These are phyloP conservation scores for Lasioglossum malachurum DNA, from an alignment of 2,888 invertebrate species.

Conservation along the genomic window DNA sequence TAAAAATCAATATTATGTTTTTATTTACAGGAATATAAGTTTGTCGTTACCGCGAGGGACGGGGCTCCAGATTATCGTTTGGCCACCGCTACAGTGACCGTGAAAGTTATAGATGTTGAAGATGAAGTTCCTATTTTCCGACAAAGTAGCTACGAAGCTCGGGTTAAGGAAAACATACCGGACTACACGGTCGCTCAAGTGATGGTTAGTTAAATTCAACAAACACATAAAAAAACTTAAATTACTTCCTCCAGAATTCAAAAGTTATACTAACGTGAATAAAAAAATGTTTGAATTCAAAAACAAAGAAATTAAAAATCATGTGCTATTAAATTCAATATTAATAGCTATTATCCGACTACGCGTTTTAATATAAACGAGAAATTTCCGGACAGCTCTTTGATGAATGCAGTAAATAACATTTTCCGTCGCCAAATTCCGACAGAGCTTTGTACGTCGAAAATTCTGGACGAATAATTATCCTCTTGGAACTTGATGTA, in stretches of 20 bases:
- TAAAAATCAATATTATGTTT: background rate
- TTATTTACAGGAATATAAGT: slow-evolving; percentile 88
- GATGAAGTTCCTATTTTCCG: slow-evolving; percentile 94
- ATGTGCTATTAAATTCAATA: background rate
- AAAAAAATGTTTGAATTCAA: background rate
- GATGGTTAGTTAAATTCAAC: slow-evolving; percentile 85
- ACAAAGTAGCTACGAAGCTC: slow-evolving; percentile 90
- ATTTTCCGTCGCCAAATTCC: slow-evolving; percentile 25
- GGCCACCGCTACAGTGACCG: slow-evolving; percentile 94
- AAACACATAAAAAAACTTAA: background rate
- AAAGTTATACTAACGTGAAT: background rate
- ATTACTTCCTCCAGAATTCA: background rate
- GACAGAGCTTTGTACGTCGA: background rate
- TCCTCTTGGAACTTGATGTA: slow-evolving; percentile 41
- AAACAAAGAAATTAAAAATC: background rate
- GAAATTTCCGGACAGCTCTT: background rate
- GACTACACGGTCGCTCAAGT: slow-evolving; percentile 93
- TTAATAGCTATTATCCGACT: background rate
- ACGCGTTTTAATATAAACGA: background rate
- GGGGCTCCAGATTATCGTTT: slow-evolving; percentile 94
- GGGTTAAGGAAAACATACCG: slow-evolving; percentile 94
- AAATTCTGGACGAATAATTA: slow-evolving; percentile 35
- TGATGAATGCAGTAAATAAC: background rate
- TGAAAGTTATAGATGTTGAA: slow-evolving; percentile 91
- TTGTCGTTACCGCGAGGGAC: slow-evolving; percentile 95